Evolutionary conservation across 1,140 invertebrate genomes (phyloP), one percentile per base, ranked within the genome.

Genomic region (Chionoecetes opilio): DNA sequence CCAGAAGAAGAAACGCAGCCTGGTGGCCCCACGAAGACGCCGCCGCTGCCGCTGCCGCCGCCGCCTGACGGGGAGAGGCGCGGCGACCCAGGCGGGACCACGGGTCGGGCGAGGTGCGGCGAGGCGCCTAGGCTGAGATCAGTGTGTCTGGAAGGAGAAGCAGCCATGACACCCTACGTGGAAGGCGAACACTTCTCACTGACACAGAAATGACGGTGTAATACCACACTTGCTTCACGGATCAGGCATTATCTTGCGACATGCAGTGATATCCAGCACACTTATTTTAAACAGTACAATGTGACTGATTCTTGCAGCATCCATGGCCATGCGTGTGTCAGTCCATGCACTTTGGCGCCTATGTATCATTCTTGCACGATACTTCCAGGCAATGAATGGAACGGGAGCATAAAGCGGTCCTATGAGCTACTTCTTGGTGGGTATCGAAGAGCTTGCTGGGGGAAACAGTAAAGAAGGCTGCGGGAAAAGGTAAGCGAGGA

Each of bases 61-160:
- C 41, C 63, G 63, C 63, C 63, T 75, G 63, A 26, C n/a, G 63
- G 63, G 63, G 63, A n/a, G 63, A 26, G 21, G 63, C n/a, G 63
- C 63, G 63, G 26, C 9, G 63, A 75, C 21, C 21, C 63, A n/a
- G 63, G 63, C 21, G 63, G 63, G 63, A n/a, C 63, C 63, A 75
- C 63, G 63, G 1, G 63, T 5, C 63, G 26, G 63, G 11, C 21
- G 46, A 21, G 63, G 63, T n/a, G n/a, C 63, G 63, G 21, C 21
- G 63, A 26, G 53, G 21, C 21, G n/a, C n/a, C 21, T 75, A 75
- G 21, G 63, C 63, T 75, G 41, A 46, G 41, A 75, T 26, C 63
- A 75, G 63, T 26, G n/a, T n/a, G 63, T 75, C 63, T 75, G 63
- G n/a, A 75, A 75, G 63, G 63, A 75, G 63, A 75, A 75, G 26